Percentiles rank a stretch among this genome's conserved stretches.
Conservation (phyloP, 2,113 vertebrate genomes). For the Tyrannus savana region DNA sequence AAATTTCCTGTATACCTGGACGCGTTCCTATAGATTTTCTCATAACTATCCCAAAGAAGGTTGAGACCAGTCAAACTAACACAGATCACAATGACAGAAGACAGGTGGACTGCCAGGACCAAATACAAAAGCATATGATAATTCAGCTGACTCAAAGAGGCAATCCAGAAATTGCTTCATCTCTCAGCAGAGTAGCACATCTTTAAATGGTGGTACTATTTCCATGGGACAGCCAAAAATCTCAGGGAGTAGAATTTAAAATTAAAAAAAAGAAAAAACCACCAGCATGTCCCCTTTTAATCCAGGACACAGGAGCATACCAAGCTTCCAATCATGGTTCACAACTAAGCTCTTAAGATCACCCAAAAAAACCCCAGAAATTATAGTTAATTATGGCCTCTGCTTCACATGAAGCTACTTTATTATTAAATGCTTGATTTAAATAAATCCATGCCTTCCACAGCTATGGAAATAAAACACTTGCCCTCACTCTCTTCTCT, state of each 20-base stretch:
- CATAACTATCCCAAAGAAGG: neutral
- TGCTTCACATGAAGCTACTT: neutral
- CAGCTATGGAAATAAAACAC: neutral
- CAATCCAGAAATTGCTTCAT: neutral
- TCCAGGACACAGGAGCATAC: neutral
- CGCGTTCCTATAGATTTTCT: neutral
- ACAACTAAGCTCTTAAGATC: neutral
- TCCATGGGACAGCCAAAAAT: neutral
- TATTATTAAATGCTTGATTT: neutral
- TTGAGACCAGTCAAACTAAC: neutral
- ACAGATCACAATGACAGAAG: neutral
- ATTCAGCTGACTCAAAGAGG: neutral
- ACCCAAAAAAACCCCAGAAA: neutral
- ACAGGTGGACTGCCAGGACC: neutral
- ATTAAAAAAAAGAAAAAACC: neutral
- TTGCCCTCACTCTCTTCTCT: neutral
- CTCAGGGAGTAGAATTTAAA: neutral
- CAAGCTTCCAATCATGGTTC: neutral
- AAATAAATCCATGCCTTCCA: neutral
- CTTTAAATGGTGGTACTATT: neutral
- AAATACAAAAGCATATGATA: neutral
- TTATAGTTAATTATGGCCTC: neutral
- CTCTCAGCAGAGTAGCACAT: neutral
- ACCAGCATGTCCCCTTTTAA: neutral
- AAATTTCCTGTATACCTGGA: neutral